phyloP scores from a whole-genome alignment of 2,113 vertebrate species.

The Merops nubicus region DNA sequence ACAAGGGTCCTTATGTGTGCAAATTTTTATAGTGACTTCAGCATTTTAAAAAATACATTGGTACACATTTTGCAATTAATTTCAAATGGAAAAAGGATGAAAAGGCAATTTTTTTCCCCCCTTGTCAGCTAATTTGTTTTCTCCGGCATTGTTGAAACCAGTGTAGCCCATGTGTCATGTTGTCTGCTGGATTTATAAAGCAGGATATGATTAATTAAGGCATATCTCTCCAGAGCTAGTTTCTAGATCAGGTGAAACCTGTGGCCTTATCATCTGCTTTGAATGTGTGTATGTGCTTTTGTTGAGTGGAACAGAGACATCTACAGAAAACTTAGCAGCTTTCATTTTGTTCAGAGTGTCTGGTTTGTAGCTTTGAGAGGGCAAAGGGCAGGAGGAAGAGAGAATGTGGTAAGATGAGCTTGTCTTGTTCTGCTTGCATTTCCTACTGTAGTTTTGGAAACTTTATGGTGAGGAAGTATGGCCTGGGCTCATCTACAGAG shows the following conservation, averaged over 20 bases:
- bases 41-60: conserved; percentile 23
- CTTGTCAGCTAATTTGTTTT: conserved; percentile 16
- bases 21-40: conserved; percentile 30
- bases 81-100: neutral
- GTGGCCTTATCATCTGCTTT: neutral
- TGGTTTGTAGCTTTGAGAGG: neutral
- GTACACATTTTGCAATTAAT: neutral
- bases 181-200: conserved; percentile 9
- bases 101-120: neutral
- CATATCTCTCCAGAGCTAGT: neutral
- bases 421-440: neutral
- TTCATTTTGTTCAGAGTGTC: neutral
- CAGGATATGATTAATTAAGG: conserved; percentile 2
- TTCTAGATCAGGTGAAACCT: neutral
- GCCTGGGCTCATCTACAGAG: neutral
- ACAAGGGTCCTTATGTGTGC: neutral
- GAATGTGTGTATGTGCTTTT: neutral
- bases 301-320: neutral
- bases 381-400: neutral
- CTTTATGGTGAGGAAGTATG: neutral
- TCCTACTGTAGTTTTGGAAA: neutral
- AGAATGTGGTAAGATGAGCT: neutral
- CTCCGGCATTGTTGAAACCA: neutral
- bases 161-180: neutral
- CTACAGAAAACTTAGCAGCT: neutral